These are phyloP conservation scores for Cassiopea andromeda DNA, from an alignment of 30 jellyfish, hydroid and myxozoan species.

Conservation along the genomic window DNA sequence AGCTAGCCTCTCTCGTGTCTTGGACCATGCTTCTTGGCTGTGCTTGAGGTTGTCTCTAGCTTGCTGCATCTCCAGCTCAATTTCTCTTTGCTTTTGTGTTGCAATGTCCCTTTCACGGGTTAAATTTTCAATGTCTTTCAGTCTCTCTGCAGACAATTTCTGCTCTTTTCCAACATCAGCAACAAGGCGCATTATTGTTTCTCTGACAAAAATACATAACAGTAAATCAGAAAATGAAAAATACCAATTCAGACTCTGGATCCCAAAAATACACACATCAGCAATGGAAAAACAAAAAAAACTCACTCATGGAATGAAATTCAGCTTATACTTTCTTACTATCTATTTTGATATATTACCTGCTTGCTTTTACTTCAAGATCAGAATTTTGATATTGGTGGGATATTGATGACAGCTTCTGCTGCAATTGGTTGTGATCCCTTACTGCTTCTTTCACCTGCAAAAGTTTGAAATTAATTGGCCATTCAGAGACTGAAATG, in stretches of 20 bases:
- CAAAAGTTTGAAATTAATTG: not conserved
- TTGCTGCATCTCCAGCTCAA: slow-evolving; percentile 72
- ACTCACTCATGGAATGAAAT: too few species aligned
- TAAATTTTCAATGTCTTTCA: slow-evolving; percentile 64
- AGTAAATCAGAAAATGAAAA: too few species aligned
- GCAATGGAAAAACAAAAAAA: too few species aligned
- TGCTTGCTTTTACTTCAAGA: slow-evolving; percentile 82
- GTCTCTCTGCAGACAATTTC: slow-evolving; percentile 54
- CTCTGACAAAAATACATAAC: slow-evolving; percentile 10
- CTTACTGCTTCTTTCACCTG: slow-evolving; percentile 73
- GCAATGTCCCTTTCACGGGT: slow-evolving; percentile 77
- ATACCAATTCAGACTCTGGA: too few species aligned
- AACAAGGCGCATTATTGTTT: slow-evolving; percentile 83
- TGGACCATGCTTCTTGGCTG: slow-evolving; percentile 84
- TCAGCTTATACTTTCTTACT: too few species aligned
- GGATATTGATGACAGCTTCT: slow-evolving; percentile 47
- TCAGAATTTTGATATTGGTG: slow-evolving; percentile 64
- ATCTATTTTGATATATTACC: too few species aligned
- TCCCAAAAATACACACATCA: too few species aligned
- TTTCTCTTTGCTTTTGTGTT: slow-evolving; percentile 69
- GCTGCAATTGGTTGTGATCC: slow-evolving; percentile 45
- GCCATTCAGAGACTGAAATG: too few species aligned
- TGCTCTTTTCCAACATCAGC: slow-evolving; percentile 84
- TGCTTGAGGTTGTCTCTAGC: slow-evolving; percentile 71
- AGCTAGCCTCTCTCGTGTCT: slow-evolving; percentile 55